Evolutionary conservation across 2,888 invertebrate species (phyloP).

Genomic region (Rhagonycha fulva): DNA sequence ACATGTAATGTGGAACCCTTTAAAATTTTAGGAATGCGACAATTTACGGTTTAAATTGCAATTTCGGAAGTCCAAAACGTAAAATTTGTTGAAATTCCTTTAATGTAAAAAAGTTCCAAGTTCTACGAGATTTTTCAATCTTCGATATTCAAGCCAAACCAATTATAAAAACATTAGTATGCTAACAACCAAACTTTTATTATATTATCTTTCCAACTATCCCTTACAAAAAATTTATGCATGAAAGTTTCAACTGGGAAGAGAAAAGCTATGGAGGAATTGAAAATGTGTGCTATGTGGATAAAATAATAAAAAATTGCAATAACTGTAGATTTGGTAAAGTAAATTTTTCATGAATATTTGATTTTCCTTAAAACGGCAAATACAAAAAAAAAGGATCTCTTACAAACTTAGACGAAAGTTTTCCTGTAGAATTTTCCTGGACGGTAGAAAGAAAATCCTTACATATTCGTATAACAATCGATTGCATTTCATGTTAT

Average conservation of each 20-base stretch:
- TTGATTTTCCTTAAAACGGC: neutral
- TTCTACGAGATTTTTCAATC: neutral
- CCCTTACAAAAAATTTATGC: neutral
- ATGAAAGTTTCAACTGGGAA: neutral
- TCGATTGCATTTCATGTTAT: too few relatives aligned
- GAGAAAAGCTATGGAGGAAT: neutral
- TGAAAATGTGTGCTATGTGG: neutral
- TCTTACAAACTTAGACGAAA: neutral
- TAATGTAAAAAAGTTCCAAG: neutral
- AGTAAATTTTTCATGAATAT: neutral
- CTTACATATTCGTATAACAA: neutral
- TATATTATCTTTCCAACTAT: neutral
- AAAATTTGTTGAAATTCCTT: neutral
- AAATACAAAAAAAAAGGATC: neutral
- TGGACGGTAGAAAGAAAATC: neutral
- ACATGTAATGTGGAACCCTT: neutral
- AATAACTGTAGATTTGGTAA: neutral
- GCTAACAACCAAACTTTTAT: neutral
- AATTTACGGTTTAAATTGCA: neutral
- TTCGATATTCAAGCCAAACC: neutral
- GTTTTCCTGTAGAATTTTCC: neutral
- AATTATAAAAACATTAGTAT: neutral
- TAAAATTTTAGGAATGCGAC: neutral
- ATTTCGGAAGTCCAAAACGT: neutral
- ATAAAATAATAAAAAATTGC: neutral